Evolutionary conservation across 2,797 vertebrate genomes (phyloP).

Genomic region (Zenarchopterus dispar): DNA sequence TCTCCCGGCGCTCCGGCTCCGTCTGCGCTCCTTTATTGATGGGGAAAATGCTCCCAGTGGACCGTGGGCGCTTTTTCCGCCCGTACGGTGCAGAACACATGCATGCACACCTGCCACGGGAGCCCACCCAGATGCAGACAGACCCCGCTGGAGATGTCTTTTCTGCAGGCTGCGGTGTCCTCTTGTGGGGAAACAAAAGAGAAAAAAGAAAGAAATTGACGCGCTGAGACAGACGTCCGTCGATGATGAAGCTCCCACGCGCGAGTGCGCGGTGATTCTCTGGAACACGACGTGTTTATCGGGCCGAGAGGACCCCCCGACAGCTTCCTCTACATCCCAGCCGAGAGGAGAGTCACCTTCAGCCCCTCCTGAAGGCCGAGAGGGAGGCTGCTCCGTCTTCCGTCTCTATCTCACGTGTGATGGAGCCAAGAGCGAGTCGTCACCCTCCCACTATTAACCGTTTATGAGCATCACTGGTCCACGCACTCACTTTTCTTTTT

Average conservation of each 20-base stretch:
- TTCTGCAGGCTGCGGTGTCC: neutral
- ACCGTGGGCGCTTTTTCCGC: conserved; percentile 92
- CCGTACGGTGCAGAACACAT: conserved; percentile 97
- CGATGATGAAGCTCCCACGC: neutral
- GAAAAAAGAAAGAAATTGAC: neutral
- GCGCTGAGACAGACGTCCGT: neutral
- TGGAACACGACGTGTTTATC: conserved; percentile 42
- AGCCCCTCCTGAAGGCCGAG: conserved; percentile 77
- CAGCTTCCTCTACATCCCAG: conserved; percentile 79
- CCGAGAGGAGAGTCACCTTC: conserved; percentile 83
- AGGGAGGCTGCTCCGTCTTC: conserved; percentile 61
- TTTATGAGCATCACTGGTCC: conserved; percentile 17
- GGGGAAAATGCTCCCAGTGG: conserved; percentile 89
- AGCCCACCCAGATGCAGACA: conserved; percentile 12
- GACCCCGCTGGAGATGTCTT: neutral
- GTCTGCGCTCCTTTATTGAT: conserved; percentile 82
- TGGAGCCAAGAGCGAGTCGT: conserved; percentile 56
- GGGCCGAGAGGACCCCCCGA: conserved; percentile 45
- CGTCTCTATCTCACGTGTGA: conserved; percentile 57
- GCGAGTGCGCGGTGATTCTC: conserved; percentile 43
- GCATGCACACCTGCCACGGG: conserved; percentile 83
- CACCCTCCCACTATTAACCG: conserved; percentile 57
- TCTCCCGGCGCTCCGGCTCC: conserved; percentile 87
- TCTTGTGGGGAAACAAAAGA: neutral
- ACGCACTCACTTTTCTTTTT: neutral